Base-by-base conservation (phyloP, 2,113 vertebrate species). In the Solenodon paradoxus region DNA sequence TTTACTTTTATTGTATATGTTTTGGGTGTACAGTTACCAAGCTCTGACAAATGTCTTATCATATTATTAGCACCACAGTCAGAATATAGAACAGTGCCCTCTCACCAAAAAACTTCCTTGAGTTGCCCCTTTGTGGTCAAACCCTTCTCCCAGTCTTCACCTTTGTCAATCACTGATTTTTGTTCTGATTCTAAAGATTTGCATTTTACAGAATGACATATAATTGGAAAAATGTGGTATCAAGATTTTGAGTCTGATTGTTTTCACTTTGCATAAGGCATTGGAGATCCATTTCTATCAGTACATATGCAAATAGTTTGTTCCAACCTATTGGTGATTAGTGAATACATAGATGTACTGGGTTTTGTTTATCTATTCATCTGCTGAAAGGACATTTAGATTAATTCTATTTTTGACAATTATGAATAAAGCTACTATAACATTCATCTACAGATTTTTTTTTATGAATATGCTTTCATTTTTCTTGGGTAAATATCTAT, bases 341-440 rank as follows among this genome's bases (percentile, higher is more conserved):
- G 92, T n/a, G 28, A 71, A 40, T 30, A 57, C 45, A 49, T 64
- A 10, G 26, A 53, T 45, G n/a, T 22, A 42, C 20, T 32, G 30
- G 2, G 22, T 47, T 26, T 38, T 66, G 15, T 82, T 20, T 32
- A 49, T 79, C 66, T 35, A 19, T 2, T 87, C 6, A 45, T 35
- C 17, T 47, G 49, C 57, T 69, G 30, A 81, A 71, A 47, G 24
- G 19, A 57, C 15, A 53, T 81, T 88, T 77, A 11, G 7, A 5
- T 94, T 83, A 4, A 59, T 94, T 61, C 61, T 32, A 53, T 15
- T 38, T 77, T 35, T 3, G 49, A 53, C 9, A 49, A 26, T 86
- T 71, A 85, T 32, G 30, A 96, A 66, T n/a, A 86, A 35, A 72
- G 47, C 10, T 88, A 10, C 69, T 82, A 3, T 53, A 81, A 88